Evolutionary conservation across 2,888 invertebrate species (phyloP), one percentile per base, ranked within the genome.

Genomic region (Melieria picta): DNA sequence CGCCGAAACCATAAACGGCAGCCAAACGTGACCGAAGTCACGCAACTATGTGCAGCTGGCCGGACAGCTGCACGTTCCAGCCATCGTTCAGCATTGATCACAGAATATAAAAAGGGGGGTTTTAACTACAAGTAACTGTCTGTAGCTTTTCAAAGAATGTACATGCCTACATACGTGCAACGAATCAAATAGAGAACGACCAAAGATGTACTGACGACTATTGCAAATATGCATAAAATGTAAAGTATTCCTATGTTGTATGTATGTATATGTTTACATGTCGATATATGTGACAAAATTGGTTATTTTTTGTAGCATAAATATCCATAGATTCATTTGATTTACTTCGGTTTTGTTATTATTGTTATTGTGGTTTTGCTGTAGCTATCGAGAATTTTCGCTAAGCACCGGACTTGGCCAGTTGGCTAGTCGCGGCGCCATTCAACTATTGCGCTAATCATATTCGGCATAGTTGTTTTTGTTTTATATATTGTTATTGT

Each of bases 281-380:
- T 30, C 9, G 30, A 58, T 58, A 58, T 58, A 58, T 43, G 58
- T n/a, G 58, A 30, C 58, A 58, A 58, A 10, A 58, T 6, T 30
- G 30, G 30, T 30, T 30, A 30, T 30, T 30, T 30, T 30, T 30
- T 30, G 30, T 30, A 30, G 30, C 30, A 30, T 30, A 30, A 30
- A 30, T 30, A 30, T 30, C 30, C 30, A 30, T 30, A 30, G 30
- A 30, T 30, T 30, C 30, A 67, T 71, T 70, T 68, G 68, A 42
- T 72, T 64, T 64, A 70, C 69, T 71, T 77, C 47, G 67, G 67
- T 65, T 69, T 67, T 69, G 58, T 52, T 52, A 71, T 71, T 75
- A 61, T 71, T 71, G 7, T 50, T 16, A 47, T 66, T 52, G 10
- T 47, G n/a, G 10, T 55, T 63, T 57, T 10, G 46, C 50, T 48